Conservation (phyloP, 2,888 invertebrate species). For the Volucella inflata region DNA sequence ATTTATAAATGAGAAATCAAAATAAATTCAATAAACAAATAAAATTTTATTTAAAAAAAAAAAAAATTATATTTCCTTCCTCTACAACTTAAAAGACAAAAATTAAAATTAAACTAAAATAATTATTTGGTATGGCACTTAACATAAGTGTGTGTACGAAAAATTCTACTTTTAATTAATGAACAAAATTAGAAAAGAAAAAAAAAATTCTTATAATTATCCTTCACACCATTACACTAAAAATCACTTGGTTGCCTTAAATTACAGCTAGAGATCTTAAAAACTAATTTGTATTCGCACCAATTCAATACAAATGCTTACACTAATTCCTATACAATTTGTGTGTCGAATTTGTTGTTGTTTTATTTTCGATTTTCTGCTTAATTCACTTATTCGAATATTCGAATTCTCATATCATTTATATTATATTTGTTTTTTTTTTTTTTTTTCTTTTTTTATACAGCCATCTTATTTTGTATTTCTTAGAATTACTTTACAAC, state of each 20-base stretch:
- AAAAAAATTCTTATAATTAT: constrained; percentile 42
- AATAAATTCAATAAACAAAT: constrained; percentile 33
- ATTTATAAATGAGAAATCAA: neutral
- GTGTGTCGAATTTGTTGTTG: neutral
- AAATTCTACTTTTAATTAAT: constrained; percentile 42
- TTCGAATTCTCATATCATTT: constrained; percentile 22
- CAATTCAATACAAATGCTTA: constrained; percentile 39
- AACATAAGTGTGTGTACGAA: constrained; percentile 69
- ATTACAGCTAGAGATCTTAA: constrained; percentile 62
- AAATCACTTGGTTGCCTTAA: constrained; percentile 73
- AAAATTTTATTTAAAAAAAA: constrained; percentile 52
- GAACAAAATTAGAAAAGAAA: constrained; percentile 18
- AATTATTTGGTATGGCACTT: constrained; percentile 77
- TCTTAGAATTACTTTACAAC: constrained; percentile 55
- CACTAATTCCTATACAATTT: constrained; percentile 11
- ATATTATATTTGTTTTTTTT: neutral
- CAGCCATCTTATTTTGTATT: constrained; percentile 18
- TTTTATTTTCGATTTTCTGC: neutral
- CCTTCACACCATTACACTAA: constrained; percentile 70
- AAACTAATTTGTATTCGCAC: constrained; percentile 54
- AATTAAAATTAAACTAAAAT: constrained; percentile 68
- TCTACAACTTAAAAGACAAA: constrained; percentile 30
- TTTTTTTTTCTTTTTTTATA: neutral
- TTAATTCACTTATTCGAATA: constrained; percentile 29
- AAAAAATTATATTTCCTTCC: constrained; percentile 44